Base-by-base conservation (phyloP, 2,797 vertebrate genomes). In the Cryptoblepharus egeriae region DNA sequence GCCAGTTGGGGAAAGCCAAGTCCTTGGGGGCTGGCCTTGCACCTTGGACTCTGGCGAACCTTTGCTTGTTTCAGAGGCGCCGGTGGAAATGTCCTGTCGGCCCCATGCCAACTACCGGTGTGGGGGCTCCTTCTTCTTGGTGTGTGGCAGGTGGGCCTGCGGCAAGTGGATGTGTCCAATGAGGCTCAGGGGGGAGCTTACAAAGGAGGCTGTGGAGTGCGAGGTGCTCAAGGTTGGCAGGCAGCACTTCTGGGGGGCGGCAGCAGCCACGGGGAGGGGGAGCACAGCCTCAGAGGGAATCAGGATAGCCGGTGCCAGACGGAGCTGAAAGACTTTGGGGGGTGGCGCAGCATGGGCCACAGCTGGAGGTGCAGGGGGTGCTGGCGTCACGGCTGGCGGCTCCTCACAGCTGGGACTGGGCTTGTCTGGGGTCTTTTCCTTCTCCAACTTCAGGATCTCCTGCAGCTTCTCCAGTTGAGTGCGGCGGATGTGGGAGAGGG, bases 381-480 rank as follows among this genome's bases (percentile, higher is more conserved):
- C 49, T 2, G 65, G 74, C 77, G 18, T 0, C 88, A 84, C 64
- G 24, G 72, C 88, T 1, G 63, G 85, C 68, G 1, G 1, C 58
- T 58, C 78, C 0, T 1, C 3, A 24, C 80, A 12, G 73, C 55
- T 67, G 8, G 1, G 88, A 35, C 88, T 87, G 6, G 88, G 85
- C 88, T 88, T 86, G 52, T 80, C 83, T 28, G 88, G 87, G 49
- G 81, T 87, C 83, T 90, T 89, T 16, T 93, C 79, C 65, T 80
- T 87, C 85, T 91, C 89, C 18, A 92, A 92, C 84, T 85, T 82
- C 91, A 96, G 91, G 87, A 95, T 81, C 85, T 95, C 95, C 89
- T 95, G 94, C 63, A 96, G 90, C 35, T 96, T 96, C 91, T 96
- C 95, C 0, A 95, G 92, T 89, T 95, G 95, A 0, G 92, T 95